Conservation (phyloP, 2,113 vertebrate species). For the Oxyura jamaicensis region DNA sequence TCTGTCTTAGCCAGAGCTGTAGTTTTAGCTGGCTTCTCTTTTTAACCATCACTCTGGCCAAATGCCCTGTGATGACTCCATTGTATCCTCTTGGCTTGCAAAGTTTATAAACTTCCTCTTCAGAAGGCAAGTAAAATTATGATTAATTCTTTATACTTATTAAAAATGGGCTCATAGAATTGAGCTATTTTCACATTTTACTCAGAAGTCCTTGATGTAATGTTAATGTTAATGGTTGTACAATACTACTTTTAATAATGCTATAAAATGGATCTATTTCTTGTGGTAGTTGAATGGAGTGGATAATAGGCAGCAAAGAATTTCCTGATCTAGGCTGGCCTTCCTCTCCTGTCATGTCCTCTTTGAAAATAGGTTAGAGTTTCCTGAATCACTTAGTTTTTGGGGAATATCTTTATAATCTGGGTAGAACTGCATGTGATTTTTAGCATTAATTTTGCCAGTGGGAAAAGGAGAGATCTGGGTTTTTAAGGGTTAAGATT, state of each 20-base stretch:
- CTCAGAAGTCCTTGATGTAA: background rate
- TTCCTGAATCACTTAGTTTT: background rate
- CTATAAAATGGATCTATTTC: background rate
- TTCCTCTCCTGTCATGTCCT: background rate
- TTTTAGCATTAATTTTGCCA: background rate
- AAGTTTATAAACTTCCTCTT: background rate
- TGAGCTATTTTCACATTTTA: background rate
- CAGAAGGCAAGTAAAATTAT: background rate
- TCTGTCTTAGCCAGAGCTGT: background rate
- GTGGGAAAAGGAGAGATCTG: background rate
- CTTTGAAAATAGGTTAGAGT: background rate
- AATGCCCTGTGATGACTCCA: background rate
- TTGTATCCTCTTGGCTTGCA: background rate
- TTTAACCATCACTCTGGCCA: background rate
- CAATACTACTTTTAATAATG: background rate
- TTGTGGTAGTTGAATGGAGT: background rate
- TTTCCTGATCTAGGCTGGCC: background rate
- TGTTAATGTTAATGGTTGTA: background rate
- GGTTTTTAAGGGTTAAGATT: background rate
- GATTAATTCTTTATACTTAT: conserved; percentile 11
- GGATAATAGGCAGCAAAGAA: background rate
- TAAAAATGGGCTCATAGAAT: conserved; percentile 24
- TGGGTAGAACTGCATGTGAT: background rate
- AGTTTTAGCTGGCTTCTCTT: background rate
- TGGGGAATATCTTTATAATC: background rate